These are phyloP conservation scores for Excalfactoria chinensis DNA, from an alignment of 2,113 vertebrate species.

Conservation along the genomic window DNA sequence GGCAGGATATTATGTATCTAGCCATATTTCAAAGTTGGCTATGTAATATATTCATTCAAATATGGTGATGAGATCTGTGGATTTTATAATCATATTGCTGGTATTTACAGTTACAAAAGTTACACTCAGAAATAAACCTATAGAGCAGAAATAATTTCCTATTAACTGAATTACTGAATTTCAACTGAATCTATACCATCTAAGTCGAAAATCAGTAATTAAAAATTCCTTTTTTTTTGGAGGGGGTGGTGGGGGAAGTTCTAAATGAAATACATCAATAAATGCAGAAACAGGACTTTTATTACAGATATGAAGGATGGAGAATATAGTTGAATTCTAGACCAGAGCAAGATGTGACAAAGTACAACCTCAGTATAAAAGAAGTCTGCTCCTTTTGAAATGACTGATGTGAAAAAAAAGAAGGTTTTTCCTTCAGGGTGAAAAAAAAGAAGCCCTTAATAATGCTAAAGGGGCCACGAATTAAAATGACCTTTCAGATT, in stretches of 20 bases:
- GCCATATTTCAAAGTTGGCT: neutral
- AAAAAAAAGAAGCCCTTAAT: neutral
- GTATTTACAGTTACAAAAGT: constrained; percentile 50
- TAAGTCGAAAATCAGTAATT: constrained; percentile 53
- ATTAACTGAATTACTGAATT: constrained; percentile 2
- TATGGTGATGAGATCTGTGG: constrained; percentile 46
- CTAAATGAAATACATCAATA: constrained; percentile 14
- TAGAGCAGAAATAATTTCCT: constrained; percentile 34
- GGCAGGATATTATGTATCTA: constrained; percentile 17
- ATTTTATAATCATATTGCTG: constrained; percentile 58
- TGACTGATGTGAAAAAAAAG: neutral
- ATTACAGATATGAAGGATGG: neutral
- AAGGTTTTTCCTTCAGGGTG: neutral
- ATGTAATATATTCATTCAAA: constrained; percentile 22
- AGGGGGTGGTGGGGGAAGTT: too few species aligned
- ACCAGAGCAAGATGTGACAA: neutral
- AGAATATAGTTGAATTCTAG: neutral
- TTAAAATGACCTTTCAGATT: constrained; percentile 21
- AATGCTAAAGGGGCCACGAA: neutral
- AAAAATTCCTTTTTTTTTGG: too few species aligned
- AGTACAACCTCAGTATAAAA: neutral
- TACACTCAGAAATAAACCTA: constrained; percentile 57
- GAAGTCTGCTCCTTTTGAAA: neutral
- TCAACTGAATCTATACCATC: constrained; percentile 13
- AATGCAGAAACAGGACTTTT: constrained; percentile 16